Evolutionary conservation across 2,797 vertebrate genomes (phyloP).

Genomic region (Sebastes glaucus): DNA sequence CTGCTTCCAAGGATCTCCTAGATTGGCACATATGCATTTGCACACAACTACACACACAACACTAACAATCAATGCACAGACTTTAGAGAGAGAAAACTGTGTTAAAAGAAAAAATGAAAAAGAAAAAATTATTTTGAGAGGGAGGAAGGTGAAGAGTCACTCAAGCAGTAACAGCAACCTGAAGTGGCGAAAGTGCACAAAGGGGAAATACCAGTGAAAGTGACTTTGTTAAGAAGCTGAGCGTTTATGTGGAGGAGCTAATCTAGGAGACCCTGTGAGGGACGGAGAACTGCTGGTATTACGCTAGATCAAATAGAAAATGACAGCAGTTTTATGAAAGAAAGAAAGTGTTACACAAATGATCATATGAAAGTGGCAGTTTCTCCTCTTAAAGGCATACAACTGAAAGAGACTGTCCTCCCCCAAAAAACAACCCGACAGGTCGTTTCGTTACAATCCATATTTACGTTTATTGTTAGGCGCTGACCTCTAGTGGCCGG

Average conservation of each 20-base stretch:
- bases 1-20: neutral
- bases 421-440: neutral
- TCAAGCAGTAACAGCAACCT: neutral
- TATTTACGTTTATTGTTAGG: too few relatives aligned
- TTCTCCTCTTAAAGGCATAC: neutral
- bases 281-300: neutral
- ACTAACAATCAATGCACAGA: neutral
- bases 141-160: neutral
- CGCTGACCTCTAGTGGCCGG: too few relatives aligned
- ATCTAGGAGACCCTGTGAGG: neutral
- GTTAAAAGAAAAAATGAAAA: neutral
- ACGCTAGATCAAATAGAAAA: slow-evolving; percentile 21
- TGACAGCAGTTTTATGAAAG: slow-evolving; percentile 16
- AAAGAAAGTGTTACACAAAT: neutral
- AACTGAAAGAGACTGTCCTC: neutral
- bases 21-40: neutral
- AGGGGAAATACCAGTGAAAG: neutral
- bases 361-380: neutral
- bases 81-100: neutral
- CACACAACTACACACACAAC: neutral
- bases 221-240: slow-evolving; percentile 1
- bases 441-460: rapidly evolving
- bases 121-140: neutral
- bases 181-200: neutral
- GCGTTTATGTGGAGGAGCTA: slow-evolving; percentile 3